Evolutionary conservation across 2,888 invertebrate species (phyloP), one percentile per base, ranked within the genome.

Genomic region (Eilema depressum): DNA sequence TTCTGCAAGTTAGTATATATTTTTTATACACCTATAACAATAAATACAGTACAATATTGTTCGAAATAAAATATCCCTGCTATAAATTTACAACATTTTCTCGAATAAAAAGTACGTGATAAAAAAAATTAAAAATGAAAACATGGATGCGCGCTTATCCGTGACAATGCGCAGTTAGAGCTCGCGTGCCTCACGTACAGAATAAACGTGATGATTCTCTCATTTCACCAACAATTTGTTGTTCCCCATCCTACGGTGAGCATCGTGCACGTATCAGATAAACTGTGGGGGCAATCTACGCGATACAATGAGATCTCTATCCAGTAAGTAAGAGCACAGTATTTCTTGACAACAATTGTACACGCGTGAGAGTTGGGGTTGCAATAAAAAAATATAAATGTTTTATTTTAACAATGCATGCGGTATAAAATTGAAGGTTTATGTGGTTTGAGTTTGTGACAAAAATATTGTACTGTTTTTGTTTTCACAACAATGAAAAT

Each of bases 181-280:
- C 64, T 80, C 63, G 82, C 80, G 77, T 80, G 82, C 66, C 68
- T 60, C 82, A 81, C 80, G 82, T 81, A 74, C 71, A 68, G 71
- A 37, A 68, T 65, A 71, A 71, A 71, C 71, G 71, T 71, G 71
- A 71, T 68, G 71, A 68, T 71, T 68, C 68, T 75, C 71, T 66
- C 73, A 79, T 81, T 79, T 79, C 66, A 75, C 72, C 80, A 63
- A 63, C 82, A 69, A 80, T 80, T 80, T 79, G 71, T 68, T 71
- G 68, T 71, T 65, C 64, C 71, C 61, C 68, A 68, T 68, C 68
- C 61, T 57, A 23, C 72, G 63, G 68, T 65, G 73, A 76, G 70
- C 80, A 81, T 77, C 79, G 83, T 77, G 78, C 84, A 84, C 85
- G 85, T 85, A 82, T 81, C 83, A 80, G 80, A 85, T 85, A 85